Evolutionary conservation across 2,113 vertebrate species (phyloP).

Genomic region (Indicator maculatus): DNA sequence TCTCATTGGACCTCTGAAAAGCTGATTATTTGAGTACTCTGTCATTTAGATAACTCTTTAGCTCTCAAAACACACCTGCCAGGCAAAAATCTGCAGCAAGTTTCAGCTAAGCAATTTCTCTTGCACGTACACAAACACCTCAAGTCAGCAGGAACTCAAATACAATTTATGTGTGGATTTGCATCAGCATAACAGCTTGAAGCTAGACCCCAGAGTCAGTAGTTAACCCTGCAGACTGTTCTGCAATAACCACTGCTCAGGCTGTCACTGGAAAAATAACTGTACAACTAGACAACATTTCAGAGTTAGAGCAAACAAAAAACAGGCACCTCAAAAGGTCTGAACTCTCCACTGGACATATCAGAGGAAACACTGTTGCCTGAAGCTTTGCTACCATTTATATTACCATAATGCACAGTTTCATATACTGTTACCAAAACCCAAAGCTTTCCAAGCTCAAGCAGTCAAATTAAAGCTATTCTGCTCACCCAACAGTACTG

Average conservation of each 20-base stretch:
- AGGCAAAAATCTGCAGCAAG: neutral
- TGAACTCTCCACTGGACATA: neutral
- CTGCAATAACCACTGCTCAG: neutral
- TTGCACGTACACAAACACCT: neutral
- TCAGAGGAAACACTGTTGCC: neutral
- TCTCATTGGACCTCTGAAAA: neutral
- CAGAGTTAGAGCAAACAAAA: neutral
- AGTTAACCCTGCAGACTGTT: neutral
- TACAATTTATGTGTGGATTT: constrained; percentile 5
- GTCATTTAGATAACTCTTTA: neutral
- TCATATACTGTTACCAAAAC: neutral
- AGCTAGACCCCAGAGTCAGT: neutral
- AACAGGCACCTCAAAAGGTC: neutral
- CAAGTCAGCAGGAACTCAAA: neutral
- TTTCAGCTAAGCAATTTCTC: neutral
- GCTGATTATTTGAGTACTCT: neutral
- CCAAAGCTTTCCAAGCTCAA: neutral
- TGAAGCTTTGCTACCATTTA: neutral
- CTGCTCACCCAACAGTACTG: neutral
- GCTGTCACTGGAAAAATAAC: neutral
- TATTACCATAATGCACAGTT: neutral
- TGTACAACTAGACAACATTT: neutral
- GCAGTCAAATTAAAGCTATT: neutral
- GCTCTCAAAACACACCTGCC: neutral
- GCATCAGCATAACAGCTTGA: neutral